Conservation (phyloP, 1,140 invertebrate species). For the Conus ventricosus region DNA sequence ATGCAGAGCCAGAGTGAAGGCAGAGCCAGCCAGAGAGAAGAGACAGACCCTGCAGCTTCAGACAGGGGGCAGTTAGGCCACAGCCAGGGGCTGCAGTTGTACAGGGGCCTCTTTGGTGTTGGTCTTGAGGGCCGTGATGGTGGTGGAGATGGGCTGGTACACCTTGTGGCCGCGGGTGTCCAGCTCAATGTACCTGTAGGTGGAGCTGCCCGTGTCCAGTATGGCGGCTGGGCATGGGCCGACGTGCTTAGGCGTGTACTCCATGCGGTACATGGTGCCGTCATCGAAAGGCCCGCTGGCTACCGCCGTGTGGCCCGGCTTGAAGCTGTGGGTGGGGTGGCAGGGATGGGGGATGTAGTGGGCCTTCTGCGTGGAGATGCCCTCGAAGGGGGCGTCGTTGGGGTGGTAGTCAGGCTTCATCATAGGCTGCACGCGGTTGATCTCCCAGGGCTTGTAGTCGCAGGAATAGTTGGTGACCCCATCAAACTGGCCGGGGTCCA, state of each 20-base stretch:
- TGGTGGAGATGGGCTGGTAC: slow-evolving; percentile 57
- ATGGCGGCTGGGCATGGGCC: slow-evolving; percentile 68
- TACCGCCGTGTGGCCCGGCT: slow-evolving; percentile 61
- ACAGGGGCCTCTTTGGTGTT: not conserved
- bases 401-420: slow-evolving; percentile 67
- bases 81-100: slow-evolving; percentile 4
- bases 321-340: slow-evolving; percentile 56
- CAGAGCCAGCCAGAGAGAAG: not conserved
- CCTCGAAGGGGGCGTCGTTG: slow-evolving; percentile 72
- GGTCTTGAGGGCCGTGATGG: slow-evolving; percentile 25
- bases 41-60: not conserved
- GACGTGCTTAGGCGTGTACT: slow-evolving; percentile 69
- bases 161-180: slow-evolving; percentile 65
- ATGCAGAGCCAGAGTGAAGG: not conserved
- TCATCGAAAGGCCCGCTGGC: slow-evolving; percentile 69
- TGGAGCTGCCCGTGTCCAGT: slow-evolving; percentile 55
- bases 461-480: slow-evolving; percentile 71
- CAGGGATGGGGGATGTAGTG: slow-evolving; percentile 66
- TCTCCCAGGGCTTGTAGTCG: slow-evolving; percentile 72
- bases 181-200: slow-evolving; percentile 54
- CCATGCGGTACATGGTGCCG: slow-evolving; percentile 71
- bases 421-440: slow-evolving; percentile 53
- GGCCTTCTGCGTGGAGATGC: slow-evolving; percentile 69
- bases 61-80: not conserved
- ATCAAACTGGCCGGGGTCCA: slow-evolving; percentile 66